Conservation (phyloP, 2,797 vertebrate species). For the Calcarius lapponicus region DNA sequence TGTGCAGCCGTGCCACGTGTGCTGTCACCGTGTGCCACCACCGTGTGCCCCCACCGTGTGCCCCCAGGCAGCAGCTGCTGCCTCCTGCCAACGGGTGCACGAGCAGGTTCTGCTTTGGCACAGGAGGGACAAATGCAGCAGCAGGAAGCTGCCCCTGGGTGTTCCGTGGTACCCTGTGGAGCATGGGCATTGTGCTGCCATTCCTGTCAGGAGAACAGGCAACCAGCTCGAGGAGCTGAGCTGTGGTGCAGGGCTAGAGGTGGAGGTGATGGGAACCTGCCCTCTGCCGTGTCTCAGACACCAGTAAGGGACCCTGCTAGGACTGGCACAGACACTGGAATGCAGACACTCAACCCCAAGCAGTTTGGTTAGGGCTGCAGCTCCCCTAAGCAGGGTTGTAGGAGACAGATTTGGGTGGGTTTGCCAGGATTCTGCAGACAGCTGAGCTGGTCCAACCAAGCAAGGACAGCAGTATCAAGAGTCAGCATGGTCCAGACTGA, state of each 20-base stretch:
- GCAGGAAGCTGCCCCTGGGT: not conserved
- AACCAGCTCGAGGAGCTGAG: not conserved
- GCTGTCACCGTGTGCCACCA: too few relatives aligned
- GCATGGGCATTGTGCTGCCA: fast-evolving
- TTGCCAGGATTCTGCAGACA: not conserved
- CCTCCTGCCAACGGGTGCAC: not conserved
- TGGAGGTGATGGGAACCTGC: not conserved
- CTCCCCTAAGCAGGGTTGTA: not conserved
- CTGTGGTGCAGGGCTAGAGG: not conserved
- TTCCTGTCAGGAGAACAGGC: not conserved
- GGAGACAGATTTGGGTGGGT: not conserved
- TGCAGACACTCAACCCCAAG: not conserved
- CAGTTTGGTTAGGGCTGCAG: not conserved
- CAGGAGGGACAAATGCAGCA: not conserved
- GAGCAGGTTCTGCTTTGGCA: not conserved
- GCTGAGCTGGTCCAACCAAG: not conserved
- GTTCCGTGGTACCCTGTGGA: not conserved
- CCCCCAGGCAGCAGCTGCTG: not conserved
- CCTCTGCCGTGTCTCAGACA: fast-evolving
- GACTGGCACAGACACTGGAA: not conserved
- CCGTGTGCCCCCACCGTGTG: not conserved
- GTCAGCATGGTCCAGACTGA: not conserved
- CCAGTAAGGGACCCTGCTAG: not conserved
- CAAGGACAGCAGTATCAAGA: not conserved
- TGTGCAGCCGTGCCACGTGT: not conserved